phyloP scores from a whole-genome alignment of 2,113 vertebrate species.

The Saguinus imperator region DNA sequence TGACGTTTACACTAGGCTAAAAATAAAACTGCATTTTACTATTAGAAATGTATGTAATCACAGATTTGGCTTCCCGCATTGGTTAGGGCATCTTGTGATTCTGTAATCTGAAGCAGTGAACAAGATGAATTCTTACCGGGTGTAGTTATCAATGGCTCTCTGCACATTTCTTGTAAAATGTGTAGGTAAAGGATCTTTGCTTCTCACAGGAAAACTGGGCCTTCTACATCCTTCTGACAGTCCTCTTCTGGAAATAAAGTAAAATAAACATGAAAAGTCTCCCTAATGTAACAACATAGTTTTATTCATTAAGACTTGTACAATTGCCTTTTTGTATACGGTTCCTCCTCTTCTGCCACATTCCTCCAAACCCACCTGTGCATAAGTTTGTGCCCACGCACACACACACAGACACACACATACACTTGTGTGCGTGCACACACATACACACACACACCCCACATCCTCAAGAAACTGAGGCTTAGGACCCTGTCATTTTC shows the following conservation, averaged over 20 bases:
- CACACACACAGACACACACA: rapidly evolving
- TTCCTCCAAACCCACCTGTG: too few relatives aligned
- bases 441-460: rapidly evolving
- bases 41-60: background rate
- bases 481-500: background rate
- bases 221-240: conserved; percentile 41
- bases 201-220: background rate
- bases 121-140: conserved; percentile 56
- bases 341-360: background rate
- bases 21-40: background rate
- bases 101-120: background rate
- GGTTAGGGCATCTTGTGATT: background rate
- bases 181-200: conserved; percentile 62
- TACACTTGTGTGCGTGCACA: background rate
- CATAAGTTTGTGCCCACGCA: too few relatives aligned
- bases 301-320: background rate
- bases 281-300: background rate
- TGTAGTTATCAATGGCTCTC: conserved; percentile 69
- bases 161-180: conserved; percentile 74
- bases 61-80: background rate
- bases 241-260: conserved; percentile 64
- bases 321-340: background rate
- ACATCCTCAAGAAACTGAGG: background rate
- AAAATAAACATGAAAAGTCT: background rate
- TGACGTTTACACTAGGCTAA: background rate